These are phyloP conservation scores for Scaptodrosophila latifasciaeformis DNA, from an alignment of 2,888 invertebrate genomes.

Conservation along the genomic window DNA sequence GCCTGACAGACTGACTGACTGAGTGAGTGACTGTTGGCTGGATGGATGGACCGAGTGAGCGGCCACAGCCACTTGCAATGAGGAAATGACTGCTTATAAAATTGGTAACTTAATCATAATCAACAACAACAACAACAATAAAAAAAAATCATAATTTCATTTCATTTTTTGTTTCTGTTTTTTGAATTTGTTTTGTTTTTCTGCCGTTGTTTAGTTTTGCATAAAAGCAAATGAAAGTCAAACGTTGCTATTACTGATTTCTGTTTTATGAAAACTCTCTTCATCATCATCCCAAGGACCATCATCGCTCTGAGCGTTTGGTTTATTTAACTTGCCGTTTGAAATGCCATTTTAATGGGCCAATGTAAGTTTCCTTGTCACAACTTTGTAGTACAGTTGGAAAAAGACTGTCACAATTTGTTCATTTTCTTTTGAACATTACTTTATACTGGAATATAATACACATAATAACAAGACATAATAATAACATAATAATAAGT, in stretches of 20 bases:
- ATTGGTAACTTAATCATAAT: conserved; percentile 28
- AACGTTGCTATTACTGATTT: too few relatives aligned
- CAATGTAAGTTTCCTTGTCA: conserved; percentile 48
- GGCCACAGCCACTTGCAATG: conserved; percentile 39
- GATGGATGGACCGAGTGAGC: conserved; percentile 25
- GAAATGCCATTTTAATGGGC: conserved; percentile 50
- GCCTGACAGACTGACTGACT: conserved; percentile 16
- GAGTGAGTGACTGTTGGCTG: conserved; percentile 22
- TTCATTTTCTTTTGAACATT: too few relatives aligned
- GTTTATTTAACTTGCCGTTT: conserved; percentile 29
- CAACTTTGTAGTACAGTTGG: conserved; percentile 9
- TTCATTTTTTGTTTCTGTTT: too few relatives aligned
- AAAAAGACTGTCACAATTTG: conserved; percentile 15
- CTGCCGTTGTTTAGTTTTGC: conserved; percentile 16
- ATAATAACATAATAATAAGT: too few relatives aligned
- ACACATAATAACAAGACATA: too few relatives aligned
- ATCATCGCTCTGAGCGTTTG: too few relatives aligned
- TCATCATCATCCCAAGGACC: too few relatives aligned
- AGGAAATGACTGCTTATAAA: conserved; percentile 43
- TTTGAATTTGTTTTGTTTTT: conserved; percentile 28
- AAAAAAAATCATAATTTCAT: conserved; percentile 15
- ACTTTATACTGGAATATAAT: too few relatives aligned
- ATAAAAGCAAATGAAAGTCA: conserved; percentile 39
- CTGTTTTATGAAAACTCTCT: too few relatives aligned
- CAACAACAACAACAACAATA: conserved; percentile 12